Conservation (phyloP, 64 coral and sea anemone genomes). For the Astreopora myriophthalma region DNA sequence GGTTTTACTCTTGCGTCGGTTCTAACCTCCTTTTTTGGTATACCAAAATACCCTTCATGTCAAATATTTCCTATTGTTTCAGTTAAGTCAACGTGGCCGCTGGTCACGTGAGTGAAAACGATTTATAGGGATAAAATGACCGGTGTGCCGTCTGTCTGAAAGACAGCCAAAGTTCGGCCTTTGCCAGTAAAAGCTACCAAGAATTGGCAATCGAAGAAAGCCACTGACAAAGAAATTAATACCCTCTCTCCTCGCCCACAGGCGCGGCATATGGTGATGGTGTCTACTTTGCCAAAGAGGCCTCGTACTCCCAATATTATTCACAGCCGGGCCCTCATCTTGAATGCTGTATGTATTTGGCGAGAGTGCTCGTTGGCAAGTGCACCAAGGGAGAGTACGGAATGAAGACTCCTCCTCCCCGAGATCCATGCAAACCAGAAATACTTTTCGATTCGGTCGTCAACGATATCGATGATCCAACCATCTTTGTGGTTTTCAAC, state of each 20-base stretch:
- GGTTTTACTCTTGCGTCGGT: no score
- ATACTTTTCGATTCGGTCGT: constrained; percentile 50
- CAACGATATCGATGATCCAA: neutral
- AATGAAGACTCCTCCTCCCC: neutral
- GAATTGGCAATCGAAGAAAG: no score
- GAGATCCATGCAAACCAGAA: neutral
- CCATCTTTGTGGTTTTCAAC: constrained; percentile 32
- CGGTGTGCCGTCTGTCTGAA: no score
- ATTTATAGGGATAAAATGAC: no score
- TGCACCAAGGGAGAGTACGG: neutral
- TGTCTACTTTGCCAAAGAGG: constrained; percentile 49
- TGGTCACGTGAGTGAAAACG: no score
- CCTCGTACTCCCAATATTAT: neutral
- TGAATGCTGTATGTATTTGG: constrained; percentile 30
- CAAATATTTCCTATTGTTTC: no score
- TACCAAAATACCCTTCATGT: no score
- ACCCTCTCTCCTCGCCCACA: neutral
- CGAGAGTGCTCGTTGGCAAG: constrained; percentile 36
- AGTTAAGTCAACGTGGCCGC: no score
- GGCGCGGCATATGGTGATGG: constrained; percentile 19
- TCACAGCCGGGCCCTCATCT: neutral
- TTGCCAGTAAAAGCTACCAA: no score
- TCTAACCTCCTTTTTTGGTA: no score
- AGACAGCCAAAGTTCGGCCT: no score
- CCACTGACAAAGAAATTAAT: neutral